phyloP scores from a whole-genome alignment of 2,797 vertebrate species.

The Gorsachius magnificus region DNA sequence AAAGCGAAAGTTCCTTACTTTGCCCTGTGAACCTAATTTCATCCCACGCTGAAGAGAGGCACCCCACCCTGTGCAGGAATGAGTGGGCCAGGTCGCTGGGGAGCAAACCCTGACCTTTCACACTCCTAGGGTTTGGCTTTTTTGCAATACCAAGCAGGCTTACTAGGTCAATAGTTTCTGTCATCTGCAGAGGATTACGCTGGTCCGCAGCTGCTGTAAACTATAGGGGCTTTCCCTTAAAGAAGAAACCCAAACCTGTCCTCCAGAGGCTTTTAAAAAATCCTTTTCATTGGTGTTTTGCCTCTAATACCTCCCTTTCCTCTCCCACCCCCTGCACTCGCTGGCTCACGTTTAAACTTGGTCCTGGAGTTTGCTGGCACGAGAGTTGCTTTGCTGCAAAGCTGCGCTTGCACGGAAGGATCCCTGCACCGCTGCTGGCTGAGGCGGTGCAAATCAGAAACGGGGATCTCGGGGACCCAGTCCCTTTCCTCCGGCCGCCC shows the following conservation, averaged over 20 bases:
- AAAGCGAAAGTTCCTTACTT: neutral
- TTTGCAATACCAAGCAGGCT: neutral
- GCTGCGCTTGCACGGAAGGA: neutral
- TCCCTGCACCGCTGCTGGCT: neutral
- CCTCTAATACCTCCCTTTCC: neutral
- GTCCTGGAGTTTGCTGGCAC: neutral
- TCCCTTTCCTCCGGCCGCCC: neutral
- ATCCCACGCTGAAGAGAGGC: neutral
- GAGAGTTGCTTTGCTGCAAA: fast-evolving
- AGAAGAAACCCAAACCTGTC: neutral
- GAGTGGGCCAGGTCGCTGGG: neutral
- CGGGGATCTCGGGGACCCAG: fast-evolving
- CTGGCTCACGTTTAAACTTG: neutral
- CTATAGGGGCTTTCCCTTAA: neutral
- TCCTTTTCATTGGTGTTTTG: neutral
- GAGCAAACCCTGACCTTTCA: neutral
- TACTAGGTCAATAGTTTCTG: neutral
- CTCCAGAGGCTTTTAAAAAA: neutral
- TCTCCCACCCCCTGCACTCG: neutral
- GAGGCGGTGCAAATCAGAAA: too few relatives aligned
- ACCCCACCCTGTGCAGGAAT: neutral
- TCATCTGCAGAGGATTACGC: neutral
- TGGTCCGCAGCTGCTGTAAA: neutral
- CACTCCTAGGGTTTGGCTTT: neutral
- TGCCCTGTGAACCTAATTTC: neutral